Base-by-base conservation (phyloP, 2,888 invertebrate species). In the Iphiclides podalirius region DNA sequence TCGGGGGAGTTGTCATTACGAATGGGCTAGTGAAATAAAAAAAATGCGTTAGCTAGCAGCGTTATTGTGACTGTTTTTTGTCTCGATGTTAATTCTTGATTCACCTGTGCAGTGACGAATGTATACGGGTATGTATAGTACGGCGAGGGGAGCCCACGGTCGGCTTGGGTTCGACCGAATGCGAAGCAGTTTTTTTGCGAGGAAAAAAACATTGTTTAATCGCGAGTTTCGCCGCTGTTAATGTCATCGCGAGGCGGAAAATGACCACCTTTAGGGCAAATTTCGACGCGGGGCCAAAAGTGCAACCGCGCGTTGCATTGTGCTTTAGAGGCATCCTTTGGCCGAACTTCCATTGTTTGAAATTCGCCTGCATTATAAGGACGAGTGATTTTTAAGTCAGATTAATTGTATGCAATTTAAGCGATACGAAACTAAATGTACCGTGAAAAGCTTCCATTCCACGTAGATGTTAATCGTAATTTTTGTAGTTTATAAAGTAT, bases 231-330 rank as follows among this genome's bases (percentile, higher is more conserved):
- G 65, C 59, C 53, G 67, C 76, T 72, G 82, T 87, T 87, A 87
- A 77, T 82, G 78, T 79, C 78, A 76, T 79, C 85, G 81, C 66
- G 61, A 66, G 57, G 70, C 83, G 82, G 79, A 86, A 87, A 86
- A 88, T 88, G 79, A 74, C 77, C 77, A 74, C 72, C 78, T 81
- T 80, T 77, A 77, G 76, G 78, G 75, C 77, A 77, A 79, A 83
- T 82, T 80, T 83, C 71, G 81, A 84, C 81, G 68, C 62, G 63
- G n/a, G n/a, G 82, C 79, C 75, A 74, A 82, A 78, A 79, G 78
- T 76, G 70, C 67, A 69, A 64, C 62, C 63, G 59, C 65, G 61
- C 64, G 63, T 66, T 61, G 61, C 65, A 71, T 72, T 74, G 71
- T 67, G 70, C 70, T 69, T 64, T 66, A 70, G 68, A 64, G 66